A percentile compares a stretch with the other conserved stretches of the same genome.
phyloP scores from a whole-genome alignment of 2,797 vertebrate species.

The Calcarius lapponicus region DNA sequence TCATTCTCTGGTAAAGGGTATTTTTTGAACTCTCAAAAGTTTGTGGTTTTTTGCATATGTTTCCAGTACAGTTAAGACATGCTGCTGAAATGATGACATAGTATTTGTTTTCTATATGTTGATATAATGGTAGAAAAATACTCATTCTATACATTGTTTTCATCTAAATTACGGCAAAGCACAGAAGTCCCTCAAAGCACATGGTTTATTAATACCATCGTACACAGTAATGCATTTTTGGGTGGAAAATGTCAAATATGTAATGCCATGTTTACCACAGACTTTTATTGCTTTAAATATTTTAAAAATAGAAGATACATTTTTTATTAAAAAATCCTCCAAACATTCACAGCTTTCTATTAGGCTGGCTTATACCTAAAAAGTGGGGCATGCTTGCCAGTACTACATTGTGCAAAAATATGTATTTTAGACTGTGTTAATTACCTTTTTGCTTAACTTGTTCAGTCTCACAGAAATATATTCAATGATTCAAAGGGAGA shows the following conservation, averaged over 20 bases:
- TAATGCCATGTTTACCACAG: slow-evolving; percentile 71
- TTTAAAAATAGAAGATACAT: slow-evolving; percentile 66
- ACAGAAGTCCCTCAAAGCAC: slow-evolving; percentile 68
- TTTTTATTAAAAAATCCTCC: slow-evolving; percentile 59
- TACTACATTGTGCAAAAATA: slow-evolving; percentile 6
- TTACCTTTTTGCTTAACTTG: slow-evolving; percentile 24
- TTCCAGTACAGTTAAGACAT: slow-evolving; percentile 42
- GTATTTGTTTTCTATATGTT: slow-evolving; percentile 68
- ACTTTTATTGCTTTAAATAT: slow-evolving; percentile 67
- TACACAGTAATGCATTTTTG: slow-evolving; percentile 72
- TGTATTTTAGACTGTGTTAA: slow-evolving; percentile 19
- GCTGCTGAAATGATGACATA: slow-evolving; percentile 44
- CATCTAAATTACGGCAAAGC: slow-evolving; percentile 70
- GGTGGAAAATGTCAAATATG: slow-evolving; percentile 70
- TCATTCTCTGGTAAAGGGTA: slow-evolving; percentile 60
- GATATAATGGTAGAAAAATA: slow-evolving; percentile 57
- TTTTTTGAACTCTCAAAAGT: slow-evolving; percentile 77
- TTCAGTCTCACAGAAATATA: not conserved
- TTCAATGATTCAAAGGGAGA: slow-evolving; percentile 20
- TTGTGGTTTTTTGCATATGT: slow-evolving; percentile 65
- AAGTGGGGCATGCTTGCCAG: slow-evolving; percentile 32
- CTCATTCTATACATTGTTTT: slow-evolving; percentile 51
- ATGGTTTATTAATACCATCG: slow-evolving; percentile 76
- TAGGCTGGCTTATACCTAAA: slow-evolving; percentile 22
- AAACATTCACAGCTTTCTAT: slow-evolving; percentile 65